Evolutionary conservation across 2,113 vertebrate species (phyloP).

Genomic region (Etia nguti): DNA sequence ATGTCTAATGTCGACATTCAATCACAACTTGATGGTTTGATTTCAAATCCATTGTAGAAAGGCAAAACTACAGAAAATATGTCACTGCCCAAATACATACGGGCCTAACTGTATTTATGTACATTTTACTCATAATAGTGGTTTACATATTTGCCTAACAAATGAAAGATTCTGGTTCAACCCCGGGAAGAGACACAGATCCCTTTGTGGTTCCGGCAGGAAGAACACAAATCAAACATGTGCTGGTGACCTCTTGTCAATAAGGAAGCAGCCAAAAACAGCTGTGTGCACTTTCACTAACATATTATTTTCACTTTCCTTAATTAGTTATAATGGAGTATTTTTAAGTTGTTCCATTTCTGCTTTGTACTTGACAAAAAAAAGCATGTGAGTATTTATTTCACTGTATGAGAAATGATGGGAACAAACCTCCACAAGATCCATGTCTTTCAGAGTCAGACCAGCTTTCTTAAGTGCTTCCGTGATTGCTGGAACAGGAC

Average conservation of each 20-base stretch:
- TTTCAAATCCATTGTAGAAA: background rate
- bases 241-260: background rate
- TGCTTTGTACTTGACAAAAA: background rate
- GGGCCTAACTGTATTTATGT: background rate
- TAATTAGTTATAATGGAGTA: background rate
- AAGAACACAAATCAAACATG: background rate
- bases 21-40: background rate
- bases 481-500: constrained; percentile 88
- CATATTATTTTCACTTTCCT: background rate
- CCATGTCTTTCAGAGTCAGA: constrained; percentile 88
- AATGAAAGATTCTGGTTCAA: background rate
- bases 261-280: background rate
- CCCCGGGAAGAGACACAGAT: background rate
- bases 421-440: constrained; percentile 85
- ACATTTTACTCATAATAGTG: background rate
- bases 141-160: background rate
- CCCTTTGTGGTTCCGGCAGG: fast-evolving
- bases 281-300: background rate
- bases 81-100: background rate
- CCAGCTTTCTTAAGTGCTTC: constrained; percentile 90
- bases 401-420: background rate
- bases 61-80: background rate
- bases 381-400: background rate
- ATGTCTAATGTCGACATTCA: background rate
- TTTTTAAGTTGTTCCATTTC: background rate